Base-by-base conservation (phyloP, 1,140 invertebrate species). In the Dendrolimus kikuchii region DNA sequence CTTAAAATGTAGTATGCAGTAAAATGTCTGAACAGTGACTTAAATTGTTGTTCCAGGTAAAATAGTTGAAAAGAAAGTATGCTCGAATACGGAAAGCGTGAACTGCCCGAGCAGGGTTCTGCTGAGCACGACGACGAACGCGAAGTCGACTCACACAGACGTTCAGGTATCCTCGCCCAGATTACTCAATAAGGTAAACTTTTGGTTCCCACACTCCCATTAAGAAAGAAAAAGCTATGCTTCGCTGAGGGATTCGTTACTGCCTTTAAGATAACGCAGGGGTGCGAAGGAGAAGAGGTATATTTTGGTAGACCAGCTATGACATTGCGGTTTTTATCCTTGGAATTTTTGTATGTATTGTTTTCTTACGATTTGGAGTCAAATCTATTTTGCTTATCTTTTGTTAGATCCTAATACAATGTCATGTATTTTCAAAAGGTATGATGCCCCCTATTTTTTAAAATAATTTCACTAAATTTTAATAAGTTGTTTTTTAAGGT, bases 41-140 rank as follows among this genome's bases (percentile, higher is more conserved):
- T 45, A 7, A 9, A 9, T 48, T 53, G 59, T 57, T 57, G 55
- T 83, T 82, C 5, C 68, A 91, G 90, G 86, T 45, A 88, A 88
- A 88, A 89, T 91, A 64, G 88, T 91, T 41, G 90, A 92, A 60
- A 92, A 91, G 77, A 89, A 85, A 66, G 90, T 90, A 66, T 86
- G 79, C 51, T 62, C 73, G 66, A 88, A 81, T 41, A 81, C 81
- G 38, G 85, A 88, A 57, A 80, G 71, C 5, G 77, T 71, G 57
- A 87, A 88, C 53, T 81, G 84, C 0, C 86, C 82, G 5, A 77
- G 70, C 54, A 64, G 80, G 23, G 78, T 82, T 44, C 66, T 85
- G 6, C 68, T 80, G 6, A 75, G 62, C 50, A 61, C 61, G 7
- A 58, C 75, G 10, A 55, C 70, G 5, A 55, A 62, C 40, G 53